Evolutionary conservation across 2,888 invertebrate species (phyloP), one percentile per base, ranked within the genome.

Genomic region (Plebejus melissa): DNA sequence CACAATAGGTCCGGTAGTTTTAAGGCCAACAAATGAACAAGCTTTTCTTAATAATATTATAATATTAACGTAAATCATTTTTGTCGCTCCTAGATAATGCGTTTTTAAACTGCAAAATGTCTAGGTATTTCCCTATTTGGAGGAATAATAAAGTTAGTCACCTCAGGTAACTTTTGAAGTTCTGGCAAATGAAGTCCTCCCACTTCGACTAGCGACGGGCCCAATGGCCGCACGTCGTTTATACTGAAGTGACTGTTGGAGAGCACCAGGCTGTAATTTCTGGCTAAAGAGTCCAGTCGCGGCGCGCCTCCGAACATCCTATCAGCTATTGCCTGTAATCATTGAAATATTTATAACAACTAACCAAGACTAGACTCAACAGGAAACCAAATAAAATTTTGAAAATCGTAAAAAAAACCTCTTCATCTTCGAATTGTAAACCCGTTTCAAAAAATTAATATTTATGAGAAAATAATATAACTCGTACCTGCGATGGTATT

Each of bases 221-320:
- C 93, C 36, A 93, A 79, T 0, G 95, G 94, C n/a, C 94, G 87
- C 11, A 94, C 92, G 82, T 93, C 91, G 79, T 94, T 94, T 75
- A 94, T 90, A 79, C 94, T 94, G 79, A 93, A 94, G 82, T 95
- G 94, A 76, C 94, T 94, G 80, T 95, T 95, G 0, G 94, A 92
- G 46, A 95, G 80, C 69, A 94, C 87, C 71, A 95, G 82, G 81
- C 95, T 94, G 79, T 92, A 94, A 80, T 94, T 94, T 76, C 86
- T 87, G 1, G 94, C 90, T 76, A 95, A 81, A 1, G 83, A 81
- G 69, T 91, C 88, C 77, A 95, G 81, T 69, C 88, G 88, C 1
- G 93, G 88, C 74, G 94, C 87, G 7, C 88, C 81, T 0, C 95
- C 94, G 82, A 95, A 95, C 32, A 94, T 87, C 57, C 90, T 85